phyloP scores from a whole-genome alignment of 37 sponge, comb jelly and placozoan species.

The Ianthella basta region DNA sequence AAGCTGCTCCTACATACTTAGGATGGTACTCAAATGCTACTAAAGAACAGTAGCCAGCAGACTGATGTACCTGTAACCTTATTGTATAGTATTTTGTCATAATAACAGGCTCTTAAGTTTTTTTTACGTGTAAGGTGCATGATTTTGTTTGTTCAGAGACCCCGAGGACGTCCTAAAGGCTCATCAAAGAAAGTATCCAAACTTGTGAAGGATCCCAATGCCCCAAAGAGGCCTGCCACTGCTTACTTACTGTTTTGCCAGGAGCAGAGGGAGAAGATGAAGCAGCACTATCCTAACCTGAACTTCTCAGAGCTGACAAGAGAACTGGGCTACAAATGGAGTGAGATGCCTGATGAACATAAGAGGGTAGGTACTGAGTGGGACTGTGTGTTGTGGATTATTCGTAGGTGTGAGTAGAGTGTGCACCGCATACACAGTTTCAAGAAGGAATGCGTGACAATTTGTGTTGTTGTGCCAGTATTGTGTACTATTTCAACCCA shows the following conservation, averaged over 20 bases:
- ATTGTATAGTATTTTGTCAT: too few species aligned
- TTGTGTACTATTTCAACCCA: neutral
- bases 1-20: too few species aligned
- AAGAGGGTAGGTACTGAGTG: neutral
- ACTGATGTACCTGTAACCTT: too few species aligned
- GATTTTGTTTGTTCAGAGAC: slow-evolving; percentile 9
- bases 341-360: slow-evolving; percentile 30
- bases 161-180: slow-evolving; percentile 28
- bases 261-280: slow-evolving; percentile 51
- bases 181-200: slow-evolving; percentile 17
- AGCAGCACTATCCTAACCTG: slow-evolving; percentile 40
- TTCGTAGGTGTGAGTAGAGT: too few species aligned
- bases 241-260: slow-evolving; percentile 86
- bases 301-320: slow-evolving; percentile 30
- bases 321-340: slow-evolving; percentile 30
- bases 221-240: slow-evolving; percentile 81
- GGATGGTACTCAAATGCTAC: too few species aligned
- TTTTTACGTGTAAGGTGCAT: neutral
- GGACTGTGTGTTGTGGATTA: too few species aligned
- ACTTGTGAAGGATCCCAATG: slow-evolving; percentile 57
- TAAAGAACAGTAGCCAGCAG: too few species aligned
- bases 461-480: too few species aligned
- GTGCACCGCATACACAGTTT: too few species aligned
- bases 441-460: too few species aligned
- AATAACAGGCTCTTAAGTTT: too few species aligned